These are phyloP conservation scores for Nannobrachium achirus DNA, from an alignment of 2,113 vertebrate species.

Conservation along the genomic window DNA sequence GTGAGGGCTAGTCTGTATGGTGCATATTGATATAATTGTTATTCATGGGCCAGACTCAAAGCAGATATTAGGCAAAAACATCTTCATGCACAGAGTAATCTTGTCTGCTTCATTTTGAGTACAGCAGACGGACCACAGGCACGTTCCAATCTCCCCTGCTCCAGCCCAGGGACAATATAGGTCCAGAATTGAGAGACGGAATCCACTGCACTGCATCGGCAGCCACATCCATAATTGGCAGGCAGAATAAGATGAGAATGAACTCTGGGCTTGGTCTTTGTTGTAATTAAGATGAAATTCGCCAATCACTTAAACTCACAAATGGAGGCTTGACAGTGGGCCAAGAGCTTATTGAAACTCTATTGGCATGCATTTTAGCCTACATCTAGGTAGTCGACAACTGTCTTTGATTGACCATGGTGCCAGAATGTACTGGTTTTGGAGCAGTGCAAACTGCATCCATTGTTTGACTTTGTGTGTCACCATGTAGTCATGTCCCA, in stretches of 20 bases:
- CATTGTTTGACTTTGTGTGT: too few relatives aligned
- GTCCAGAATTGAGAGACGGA: constrained; percentile 70
- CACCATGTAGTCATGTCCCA: too few relatives aligned
- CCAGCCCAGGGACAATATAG: constrained; percentile 53
- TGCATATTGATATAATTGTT: constrained; percentile 63
- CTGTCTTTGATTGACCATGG: too few relatives aligned
- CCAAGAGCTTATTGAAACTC: constrained; percentile 74
- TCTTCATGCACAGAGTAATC: constrained; percentile 70
- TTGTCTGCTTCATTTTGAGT: constrained; percentile 69
- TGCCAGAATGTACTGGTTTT: too few relatives aligned
- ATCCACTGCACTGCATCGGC: constrained; percentile 45
- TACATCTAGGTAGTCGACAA: constrained; percentile 46
- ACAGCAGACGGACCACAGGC: constrained; percentile 44
- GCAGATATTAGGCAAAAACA: constrained; percentile 66
- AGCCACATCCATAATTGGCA: constrained; percentile 73
- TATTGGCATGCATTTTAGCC: constrained; percentile 63
- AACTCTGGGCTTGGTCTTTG: constrained; percentile 72
- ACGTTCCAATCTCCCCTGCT: constrained; percentile 75
- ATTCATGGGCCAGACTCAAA: constrained; percentile 47
- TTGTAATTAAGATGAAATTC: constrained; percentile 79
- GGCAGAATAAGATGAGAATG: constrained; percentile 69
- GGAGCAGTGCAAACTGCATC: too few relatives aligned
- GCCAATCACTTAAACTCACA: constrained; percentile 73
- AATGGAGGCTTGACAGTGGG: constrained; percentile 76
- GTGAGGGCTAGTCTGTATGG: constrained; percentile 53